phyloP scores from a whole-genome alignment of 2,113 vertebrate genomes.

The Heliornis fulica region DNA sequence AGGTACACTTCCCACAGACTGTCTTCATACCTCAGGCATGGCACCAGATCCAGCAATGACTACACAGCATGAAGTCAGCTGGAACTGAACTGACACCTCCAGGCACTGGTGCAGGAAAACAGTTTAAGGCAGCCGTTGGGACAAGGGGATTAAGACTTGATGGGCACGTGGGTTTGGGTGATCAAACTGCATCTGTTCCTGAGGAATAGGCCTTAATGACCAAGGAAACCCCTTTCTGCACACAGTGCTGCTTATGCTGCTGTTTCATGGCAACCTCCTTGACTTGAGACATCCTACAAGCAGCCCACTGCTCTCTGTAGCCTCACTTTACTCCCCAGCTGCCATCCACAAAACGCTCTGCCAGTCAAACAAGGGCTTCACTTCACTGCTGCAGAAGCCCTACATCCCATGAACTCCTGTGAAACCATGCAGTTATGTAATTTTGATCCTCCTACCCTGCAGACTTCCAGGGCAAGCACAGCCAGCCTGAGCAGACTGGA shows the following conservation, averaged over 20 bases:
- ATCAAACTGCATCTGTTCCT: neutral
- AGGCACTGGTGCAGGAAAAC: neutral
- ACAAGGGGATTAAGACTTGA: neutral
- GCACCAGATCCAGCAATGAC: neutral
- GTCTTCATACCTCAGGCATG: neutral
- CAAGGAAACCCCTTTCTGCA: neutral
- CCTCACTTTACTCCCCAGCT: neutral
- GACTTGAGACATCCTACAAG: neutral
- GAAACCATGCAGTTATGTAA: neutral
- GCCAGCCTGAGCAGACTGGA: constrained; percentile 88
- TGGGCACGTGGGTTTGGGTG: fast-evolving
- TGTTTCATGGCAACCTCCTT: neutral
- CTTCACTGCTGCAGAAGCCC: neutral
- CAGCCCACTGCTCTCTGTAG: neutral
- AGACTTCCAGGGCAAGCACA: constrained; percentile 82
- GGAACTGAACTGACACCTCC: neutral
- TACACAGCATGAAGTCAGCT: neutral
- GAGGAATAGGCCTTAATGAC: neutral
- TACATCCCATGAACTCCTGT: neutral
- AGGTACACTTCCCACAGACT: neutral
- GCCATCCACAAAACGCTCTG: neutral
- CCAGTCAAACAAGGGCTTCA: neutral
- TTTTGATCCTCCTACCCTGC: constrained; percentile 80
- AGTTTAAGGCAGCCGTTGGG: neutral
- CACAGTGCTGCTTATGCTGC: neutral